Conservation (phyloP, 2,113 vertebrate species). For the Neopipo cinnamomea region DNA sequence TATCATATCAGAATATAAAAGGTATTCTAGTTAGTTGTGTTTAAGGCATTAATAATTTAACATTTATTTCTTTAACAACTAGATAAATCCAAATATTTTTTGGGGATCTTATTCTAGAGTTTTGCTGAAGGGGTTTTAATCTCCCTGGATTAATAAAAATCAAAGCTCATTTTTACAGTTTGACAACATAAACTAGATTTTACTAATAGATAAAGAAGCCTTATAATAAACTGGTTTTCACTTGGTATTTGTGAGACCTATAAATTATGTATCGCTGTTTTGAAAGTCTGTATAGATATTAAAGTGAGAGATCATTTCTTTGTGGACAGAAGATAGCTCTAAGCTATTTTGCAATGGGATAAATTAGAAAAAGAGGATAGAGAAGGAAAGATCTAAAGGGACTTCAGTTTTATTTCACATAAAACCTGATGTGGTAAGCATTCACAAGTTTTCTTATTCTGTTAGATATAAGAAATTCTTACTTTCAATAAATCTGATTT, state of each 20-base stretch:
- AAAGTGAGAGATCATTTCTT: not conserved
- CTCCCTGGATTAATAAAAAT: not conserved
- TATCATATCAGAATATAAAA: not conserved
- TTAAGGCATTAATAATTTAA: not conserved
- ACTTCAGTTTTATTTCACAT: not conserved
- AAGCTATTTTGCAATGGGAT: not conserved
- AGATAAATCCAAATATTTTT: not conserved
- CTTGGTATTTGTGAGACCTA: not conserved
- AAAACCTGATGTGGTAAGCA: not conserved
- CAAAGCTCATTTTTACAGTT: not conserved
- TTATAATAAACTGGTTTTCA: not conserved
- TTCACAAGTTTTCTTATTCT: not conserved
- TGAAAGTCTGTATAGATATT: not conserved
- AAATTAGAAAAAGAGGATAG: not conserved
- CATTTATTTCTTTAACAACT: not conserved
- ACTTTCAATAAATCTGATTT: not conserved
- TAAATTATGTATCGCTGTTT: not conserved
- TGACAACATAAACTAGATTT: not conserved
- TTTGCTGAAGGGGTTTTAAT: not conserved
- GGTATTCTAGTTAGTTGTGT: not conserved
- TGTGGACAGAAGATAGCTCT: not conserved
- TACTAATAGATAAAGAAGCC: not conserved
- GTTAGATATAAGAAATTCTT: not conserved
- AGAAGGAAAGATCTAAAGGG: not conserved
- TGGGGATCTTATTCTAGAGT: not conserved